Evolutionary conservation across 2,113 vertebrate species (phyloP).

Genomic region (Clarias gariepinus): DNA sequence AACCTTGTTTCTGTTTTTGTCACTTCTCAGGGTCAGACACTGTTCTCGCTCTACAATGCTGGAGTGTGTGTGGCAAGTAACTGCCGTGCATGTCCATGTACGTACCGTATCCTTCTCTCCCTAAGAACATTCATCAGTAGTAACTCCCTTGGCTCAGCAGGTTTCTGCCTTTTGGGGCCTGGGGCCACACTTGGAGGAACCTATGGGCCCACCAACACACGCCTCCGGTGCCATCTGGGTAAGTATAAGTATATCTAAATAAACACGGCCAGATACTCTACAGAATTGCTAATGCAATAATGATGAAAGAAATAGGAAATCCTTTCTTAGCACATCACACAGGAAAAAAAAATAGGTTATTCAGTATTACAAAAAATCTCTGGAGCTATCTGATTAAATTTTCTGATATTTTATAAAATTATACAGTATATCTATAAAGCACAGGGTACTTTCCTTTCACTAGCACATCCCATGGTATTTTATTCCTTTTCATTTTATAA

Average conservation of each 20-base stretch:
- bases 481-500: background rate
- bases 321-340: background rate
- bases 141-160: slow-evolving; percentile 83
- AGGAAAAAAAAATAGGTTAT: background rate
- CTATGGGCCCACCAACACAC: slow-evolving; percentile 83
- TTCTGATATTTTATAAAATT: background rate
- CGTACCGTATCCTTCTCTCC: slow-evolving; percentile 79
- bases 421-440: background rate
- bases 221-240: slow-evolving; percentile 86
- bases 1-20: slow-evolving; percentile 2
- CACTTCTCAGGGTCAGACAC: slow-evolving; percentile 74
- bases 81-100: slow-evolving; percentile 80
- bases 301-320: background rate
- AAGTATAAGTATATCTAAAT: slow-evolving; percentile 45
- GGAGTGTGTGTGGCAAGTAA: slow-evolving; percentile 79
- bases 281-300: background rate
- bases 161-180: slow-evolving; percentile 80
- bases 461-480: background rate
- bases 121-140: slow-evolving; percentile 83
- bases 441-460: background rate
- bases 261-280: background rate
- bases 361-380: background rate
- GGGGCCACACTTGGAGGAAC: slow-evolving; percentile 75
- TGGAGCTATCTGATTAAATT: background rate
- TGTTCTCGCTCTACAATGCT: slow-evolving; percentile 81